Base-by-base conservation (phyloP, 2,888 invertebrate species). In the Creontiades dilutus region DNA sequence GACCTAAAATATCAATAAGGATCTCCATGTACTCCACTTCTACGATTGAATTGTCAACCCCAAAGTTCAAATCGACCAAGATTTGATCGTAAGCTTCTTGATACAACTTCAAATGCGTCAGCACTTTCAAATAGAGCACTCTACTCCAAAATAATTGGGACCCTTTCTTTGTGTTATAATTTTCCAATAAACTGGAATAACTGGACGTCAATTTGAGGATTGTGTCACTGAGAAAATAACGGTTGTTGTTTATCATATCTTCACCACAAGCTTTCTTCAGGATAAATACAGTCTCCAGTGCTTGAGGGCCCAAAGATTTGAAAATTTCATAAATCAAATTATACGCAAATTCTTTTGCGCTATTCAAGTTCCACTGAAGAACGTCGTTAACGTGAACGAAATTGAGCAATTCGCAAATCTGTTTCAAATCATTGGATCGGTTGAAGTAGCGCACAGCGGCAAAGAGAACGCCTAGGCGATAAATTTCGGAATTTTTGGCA, bases 321-420 rank as follows among this genome's bases (percentile, higher is more conserved):
- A 88, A 88, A 0, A 88, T 47, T 88, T 88, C 88, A 28, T 88
- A 88, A 48, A 88, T 88, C 76, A 88, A 88, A 80, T 80, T 48
- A n/a, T 78, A 76, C 2, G 88, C 88, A 52, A 88, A 88, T 37
- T 88, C 80, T 88, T 78, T 76, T 16, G 88, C 78, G n/a, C 78
- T 78, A 3, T 19, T 80, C 37, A 52, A 27, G 27, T 88, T 52
- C 88, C 88, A 88, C 27, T 80, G 27, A 0, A 88, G 47, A 14
- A 88, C 55, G 88, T 88, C 37, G 55, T 88, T 47, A 78, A 78
- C 52, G 28, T 88, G 52, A 55, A 88, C 78, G 78, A 78, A 88
- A 27, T 78, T 78, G 27, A 88, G 80, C 14, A 88, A 28, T 12
- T 52, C 78, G 57, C 88, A 88, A 80, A 88, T 78, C n/a, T 52